Evolutionary conservation across 2,113 vertebrate species (phyloP).

Genomic region (Columbina picui): DNA sequence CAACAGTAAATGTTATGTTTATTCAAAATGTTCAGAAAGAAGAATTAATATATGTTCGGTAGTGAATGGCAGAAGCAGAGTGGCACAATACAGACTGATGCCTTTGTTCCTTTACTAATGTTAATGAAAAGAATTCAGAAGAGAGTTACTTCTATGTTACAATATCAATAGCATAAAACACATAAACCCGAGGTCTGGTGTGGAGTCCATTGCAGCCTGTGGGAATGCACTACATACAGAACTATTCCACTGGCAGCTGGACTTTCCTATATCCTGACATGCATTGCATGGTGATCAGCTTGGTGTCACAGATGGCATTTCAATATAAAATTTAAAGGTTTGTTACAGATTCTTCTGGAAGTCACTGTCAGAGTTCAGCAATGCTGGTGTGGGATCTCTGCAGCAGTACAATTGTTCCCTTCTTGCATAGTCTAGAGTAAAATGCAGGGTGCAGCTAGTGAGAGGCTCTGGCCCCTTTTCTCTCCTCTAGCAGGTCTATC

Average conservation of each 20-base stretch:
- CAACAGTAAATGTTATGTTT: not conserved
- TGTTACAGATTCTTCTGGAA: not conserved
- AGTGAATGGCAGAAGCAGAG: not conserved
- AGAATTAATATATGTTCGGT: not conserved
- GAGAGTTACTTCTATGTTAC: not conserved
- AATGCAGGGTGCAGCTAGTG: not conserved
- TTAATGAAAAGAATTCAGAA: not conserved
- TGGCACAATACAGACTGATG: not conserved
- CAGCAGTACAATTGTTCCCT: not conserved
- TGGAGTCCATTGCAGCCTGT: not conserved
- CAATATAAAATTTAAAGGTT: not conserved
- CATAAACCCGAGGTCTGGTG: not conserved
- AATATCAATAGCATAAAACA: not conserved
- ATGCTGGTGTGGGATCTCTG: not conserved
- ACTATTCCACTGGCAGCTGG: not conserved
- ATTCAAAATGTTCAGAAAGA: not conserved
- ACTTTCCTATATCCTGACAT: rapidly evolving
- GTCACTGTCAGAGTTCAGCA: not conserved
- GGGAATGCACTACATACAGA: rapidly evolving
- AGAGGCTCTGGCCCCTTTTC: not conserved
- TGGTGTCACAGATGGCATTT: not conserved
- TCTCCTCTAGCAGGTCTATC: not conserved
- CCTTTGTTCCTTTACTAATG: not conserved
- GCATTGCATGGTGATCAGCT: not conserved
- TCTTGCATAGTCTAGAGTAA: not conserved